A percentile compares a stretch with the other conserved stretches of the same genome.
These are phyloP conservation scores for Syngnathus floridae DNA, from an alignment of 2,113 vertebrate species.

Conservation along the genomic window DNA sequence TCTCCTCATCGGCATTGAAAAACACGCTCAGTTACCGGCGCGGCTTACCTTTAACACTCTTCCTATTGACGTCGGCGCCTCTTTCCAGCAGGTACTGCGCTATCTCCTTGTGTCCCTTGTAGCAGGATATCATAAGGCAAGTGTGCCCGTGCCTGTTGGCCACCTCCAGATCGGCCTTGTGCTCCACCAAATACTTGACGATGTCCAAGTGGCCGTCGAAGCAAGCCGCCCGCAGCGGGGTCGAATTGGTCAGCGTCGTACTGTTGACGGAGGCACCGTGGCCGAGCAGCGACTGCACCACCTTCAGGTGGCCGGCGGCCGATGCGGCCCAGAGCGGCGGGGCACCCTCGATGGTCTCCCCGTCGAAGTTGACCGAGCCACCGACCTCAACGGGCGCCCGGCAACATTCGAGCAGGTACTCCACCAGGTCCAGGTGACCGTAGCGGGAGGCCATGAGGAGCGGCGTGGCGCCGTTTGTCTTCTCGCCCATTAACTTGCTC, in stretches of 20 bases:
- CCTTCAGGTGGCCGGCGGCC: slow-evolving; percentile 89
- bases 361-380: slow-evolving; percentile 94
- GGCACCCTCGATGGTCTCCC: slow-evolving; percentile 94
- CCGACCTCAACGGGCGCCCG: slow-evolving; percentile 86
- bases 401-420: slow-evolving; percentile 91
- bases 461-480: slow-evolving; percentile 91
- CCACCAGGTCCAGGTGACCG: slow-evolving; percentile 95
- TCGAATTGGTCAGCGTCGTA: slow-evolving; percentile 95
- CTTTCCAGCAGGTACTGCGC: slow-evolving; percentile 94
- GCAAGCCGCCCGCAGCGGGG: slow-evolving; percentile 89
- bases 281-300: slow-evolving; percentile 89
- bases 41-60: slow-evolving; percentile 91
- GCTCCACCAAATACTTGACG: slow-evolving; percentile 93
- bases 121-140: slow-evolving; percentile 97
- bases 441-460: slow-evolving; percentile 93
- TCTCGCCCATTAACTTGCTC: slow-evolving; percentile 83
- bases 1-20: background rate
- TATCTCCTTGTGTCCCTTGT: slow-evolving; percentile 97
- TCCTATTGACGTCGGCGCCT: slow-evolving; percentile 95
- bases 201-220: slow-evolving; percentile 97
- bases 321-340: slow-evolving; percentile 95
- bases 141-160: slow-evolving; percentile 97
- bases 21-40: background rate
- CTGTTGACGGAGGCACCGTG: slow-evolving; percentile 96
- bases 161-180: slow-evolving; percentile 94